Percentiles rank a stretch among this genome's conserved stretches.
Evolutionary conservation across 2,113 vertebrate species (phyloP).

Genomic region (Lasiurus borealis): DNA sequence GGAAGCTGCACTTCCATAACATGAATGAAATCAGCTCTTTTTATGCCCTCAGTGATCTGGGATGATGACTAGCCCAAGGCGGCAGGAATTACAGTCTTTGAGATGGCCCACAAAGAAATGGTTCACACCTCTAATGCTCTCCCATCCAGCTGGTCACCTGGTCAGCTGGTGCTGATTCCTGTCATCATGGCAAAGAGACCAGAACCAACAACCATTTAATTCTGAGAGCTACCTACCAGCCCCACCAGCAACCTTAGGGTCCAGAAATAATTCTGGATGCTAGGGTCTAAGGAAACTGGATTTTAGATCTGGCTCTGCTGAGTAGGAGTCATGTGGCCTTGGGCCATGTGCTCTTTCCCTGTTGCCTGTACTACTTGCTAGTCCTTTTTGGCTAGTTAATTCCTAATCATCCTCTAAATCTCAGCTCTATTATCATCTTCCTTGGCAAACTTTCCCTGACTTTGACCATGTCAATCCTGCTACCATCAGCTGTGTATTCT

Average conservation of each 20-base stretch:
- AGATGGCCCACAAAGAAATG: conserved; percentile 20
- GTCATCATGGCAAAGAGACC: background rate
- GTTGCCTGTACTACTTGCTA: no score
- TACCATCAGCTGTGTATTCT: background rate
- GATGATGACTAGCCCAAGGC: background rate
- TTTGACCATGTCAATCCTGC: background rate
- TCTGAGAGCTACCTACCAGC: conserved; percentile 5
- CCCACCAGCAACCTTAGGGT: background rate
- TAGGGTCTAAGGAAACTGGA: background rate
- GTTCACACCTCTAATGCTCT: background rate
- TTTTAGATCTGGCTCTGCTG: background rate
- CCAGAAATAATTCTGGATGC: conserved; percentile 59
- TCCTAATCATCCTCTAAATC: background rate
- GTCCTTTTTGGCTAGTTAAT: background rate
- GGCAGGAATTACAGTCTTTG: background rate
- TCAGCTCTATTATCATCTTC: background rate
- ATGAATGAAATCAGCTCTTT: conserved; percentile 47
- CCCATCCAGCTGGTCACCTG: background rate
- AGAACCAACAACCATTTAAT: conserved; percentile 46
- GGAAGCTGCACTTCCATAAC: background rate
- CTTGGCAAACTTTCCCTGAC: background rate
- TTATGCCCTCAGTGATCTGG: background rate
- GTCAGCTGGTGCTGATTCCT: conserved; percentile 1
- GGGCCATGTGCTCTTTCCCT: background rate
- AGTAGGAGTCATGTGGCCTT: background rate